Conservation (phyloP, 2,888 invertebrate species). For the Pheosia tremula region DNA sequence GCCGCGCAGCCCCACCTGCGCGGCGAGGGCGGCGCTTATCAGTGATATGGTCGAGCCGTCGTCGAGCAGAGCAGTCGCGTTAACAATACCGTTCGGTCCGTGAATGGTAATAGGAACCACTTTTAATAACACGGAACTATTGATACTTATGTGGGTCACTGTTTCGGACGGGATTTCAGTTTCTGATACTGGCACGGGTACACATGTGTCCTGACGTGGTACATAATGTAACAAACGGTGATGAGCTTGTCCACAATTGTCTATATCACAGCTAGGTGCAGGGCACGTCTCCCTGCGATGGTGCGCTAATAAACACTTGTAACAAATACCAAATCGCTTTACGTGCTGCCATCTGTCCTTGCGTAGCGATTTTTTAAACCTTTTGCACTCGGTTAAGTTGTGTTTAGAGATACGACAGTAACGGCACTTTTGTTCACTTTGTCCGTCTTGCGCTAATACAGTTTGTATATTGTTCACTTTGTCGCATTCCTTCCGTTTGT, state of each 20-base stretch:
- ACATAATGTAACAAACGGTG: conserved; percentile 12
- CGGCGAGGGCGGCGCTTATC: conserved; percentile 4
- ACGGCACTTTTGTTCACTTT: conserved; percentile 11
- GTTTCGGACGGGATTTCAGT: not conserved
- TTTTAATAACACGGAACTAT: too few species aligned
- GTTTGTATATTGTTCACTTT: conserved; percentile 15
- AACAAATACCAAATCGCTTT: conserved; percentile 24
- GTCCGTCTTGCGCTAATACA: conserved; percentile 17
- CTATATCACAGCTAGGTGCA: conserved; percentile 27
- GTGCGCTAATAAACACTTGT: conserved; percentile 24
- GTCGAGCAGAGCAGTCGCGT: too few species aligned
- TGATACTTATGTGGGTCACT: conserved; percentile 1
- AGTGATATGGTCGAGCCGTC: not conserved
- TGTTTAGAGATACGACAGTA: conserved; percentile 22
- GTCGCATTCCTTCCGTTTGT: conserved; percentile 15
- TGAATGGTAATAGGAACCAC: too few species aligned
- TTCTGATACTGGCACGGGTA: not conserved
- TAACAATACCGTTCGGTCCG: not conserved
- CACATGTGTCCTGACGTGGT: not conserved
- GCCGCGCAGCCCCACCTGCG: conserved; percentile 4
- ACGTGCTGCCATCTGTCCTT: conserved; percentile 24
- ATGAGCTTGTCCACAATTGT: conserved; percentile 14
- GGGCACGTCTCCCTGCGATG: conserved; percentile 26
- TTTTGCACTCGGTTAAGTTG: conserved; percentile 22
- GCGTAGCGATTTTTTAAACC: conserved; percentile 27